Conservation (phyloP, 2,888 invertebrate species). For the Apamea anceps region DNA sequence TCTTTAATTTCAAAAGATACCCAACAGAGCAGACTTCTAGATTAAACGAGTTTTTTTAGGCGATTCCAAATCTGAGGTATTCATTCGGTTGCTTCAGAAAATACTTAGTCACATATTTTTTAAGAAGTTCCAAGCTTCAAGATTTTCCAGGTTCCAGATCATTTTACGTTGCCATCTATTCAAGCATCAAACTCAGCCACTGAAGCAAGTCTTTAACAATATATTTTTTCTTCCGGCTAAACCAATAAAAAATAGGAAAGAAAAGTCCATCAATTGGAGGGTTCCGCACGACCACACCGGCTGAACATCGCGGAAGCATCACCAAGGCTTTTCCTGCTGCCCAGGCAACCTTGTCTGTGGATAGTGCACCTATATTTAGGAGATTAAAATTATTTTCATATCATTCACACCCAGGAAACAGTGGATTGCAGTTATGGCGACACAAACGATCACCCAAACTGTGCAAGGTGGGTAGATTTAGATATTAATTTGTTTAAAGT, state of each 20-base stretch:
- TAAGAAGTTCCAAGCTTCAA: not conserved
- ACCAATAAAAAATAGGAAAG: conserved; percentile 48
- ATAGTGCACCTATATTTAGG: conserved; percentile 80
- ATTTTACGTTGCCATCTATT: conserved; percentile 23
- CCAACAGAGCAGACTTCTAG: not conserved
- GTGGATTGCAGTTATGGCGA: conserved; percentile 74
- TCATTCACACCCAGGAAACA: conserved; percentile 75
- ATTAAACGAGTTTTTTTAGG: not conserved
- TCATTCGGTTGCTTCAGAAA: no score
- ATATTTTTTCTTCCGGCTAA: conserved; percentile 34
- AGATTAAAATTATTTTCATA: conserved; percentile 78
- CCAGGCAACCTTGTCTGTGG: conserved; percentile 69
- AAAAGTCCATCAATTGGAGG: conserved; percentile 55
- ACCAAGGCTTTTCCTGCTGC: conserved; percentile 73
- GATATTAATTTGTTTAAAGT: conserved; percentile 13
- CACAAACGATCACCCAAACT: conserved; percentile 76
- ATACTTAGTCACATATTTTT: no score
- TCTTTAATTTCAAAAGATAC: not conserved
- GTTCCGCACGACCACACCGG: conserved; percentile 77
- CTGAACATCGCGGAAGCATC: conserved; percentile 67
- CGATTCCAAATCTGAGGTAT: not conserved
- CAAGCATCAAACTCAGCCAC: conserved; percentile 27
- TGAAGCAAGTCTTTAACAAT: conserved; percentile 53
- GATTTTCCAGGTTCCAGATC: conserved; percentile 17
- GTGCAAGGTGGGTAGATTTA: conserved; percentile 72